A percentile compares a stretch with the other conserved stretches of the same genome.
Conservation (phyloP, 2,113 vertebrate genomes). For the Petaurus breviceps region DNA sequence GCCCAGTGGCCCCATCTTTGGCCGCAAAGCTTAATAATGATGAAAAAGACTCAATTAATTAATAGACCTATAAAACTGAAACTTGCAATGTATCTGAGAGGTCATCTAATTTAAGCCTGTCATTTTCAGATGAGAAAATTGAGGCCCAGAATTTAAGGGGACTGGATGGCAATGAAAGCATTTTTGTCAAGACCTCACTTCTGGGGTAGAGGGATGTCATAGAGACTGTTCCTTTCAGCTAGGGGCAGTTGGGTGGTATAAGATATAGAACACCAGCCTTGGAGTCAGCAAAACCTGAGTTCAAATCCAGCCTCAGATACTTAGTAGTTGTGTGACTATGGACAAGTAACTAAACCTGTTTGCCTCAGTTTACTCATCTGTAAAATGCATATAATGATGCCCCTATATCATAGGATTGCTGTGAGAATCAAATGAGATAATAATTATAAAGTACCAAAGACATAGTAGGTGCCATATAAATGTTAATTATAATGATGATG, state of each 20-base stretch:
- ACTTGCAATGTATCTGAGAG: not conserved
- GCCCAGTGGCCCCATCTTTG: not conserved
- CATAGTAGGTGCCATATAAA: not conserved
- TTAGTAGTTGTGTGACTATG: not conserved
- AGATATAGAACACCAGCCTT: not conserved
- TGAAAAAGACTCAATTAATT: not conserved
- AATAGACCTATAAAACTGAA: not conserved
- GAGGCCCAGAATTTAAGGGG: not conserved
- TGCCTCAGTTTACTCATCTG: not conserved
- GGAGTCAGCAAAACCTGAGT: not conserved
- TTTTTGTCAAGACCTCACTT: not conserved
- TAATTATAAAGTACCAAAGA: not conserved
- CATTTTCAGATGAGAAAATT: not conserved
- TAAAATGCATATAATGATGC: not conserved
- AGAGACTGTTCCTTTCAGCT: not conserved
- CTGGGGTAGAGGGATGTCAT: not conserved
- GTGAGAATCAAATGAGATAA: not conserved
- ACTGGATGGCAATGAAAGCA: not conserved
- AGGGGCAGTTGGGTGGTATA: not conserved
- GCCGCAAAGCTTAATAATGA: not conserved
- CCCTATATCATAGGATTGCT: not conserved
- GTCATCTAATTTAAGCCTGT: not conserved
- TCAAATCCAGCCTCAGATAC: not conserved
- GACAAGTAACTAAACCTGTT: not conserved
- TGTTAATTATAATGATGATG: not conserved